These are phyloP conservation scores for Callaeas wilsoni DNA, from an alignment of 2,113 vertebrate species.

Conservation along the genomic window DNA sequence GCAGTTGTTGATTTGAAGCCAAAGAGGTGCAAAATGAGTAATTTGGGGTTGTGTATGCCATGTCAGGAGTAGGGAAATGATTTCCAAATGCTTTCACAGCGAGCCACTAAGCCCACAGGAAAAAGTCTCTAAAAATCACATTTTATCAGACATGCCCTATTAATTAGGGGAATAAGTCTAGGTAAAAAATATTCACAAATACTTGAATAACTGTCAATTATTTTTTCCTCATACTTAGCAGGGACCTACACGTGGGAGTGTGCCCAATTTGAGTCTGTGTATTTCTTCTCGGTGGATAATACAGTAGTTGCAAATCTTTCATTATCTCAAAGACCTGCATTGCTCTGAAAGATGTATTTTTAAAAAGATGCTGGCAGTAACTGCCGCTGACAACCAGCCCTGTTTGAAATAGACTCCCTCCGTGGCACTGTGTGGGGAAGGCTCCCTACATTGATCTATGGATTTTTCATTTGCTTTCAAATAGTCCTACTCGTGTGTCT, in stretches of 20 bases:
- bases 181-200: neutral
- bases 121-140: neutral
- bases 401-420: conserved; percentile 52
- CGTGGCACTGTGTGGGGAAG: conserved; percentile 19
- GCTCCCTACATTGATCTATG: conserved; percentile 42
- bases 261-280: neutral
- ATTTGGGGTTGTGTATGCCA: neutral
- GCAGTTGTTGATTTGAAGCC: neutral
- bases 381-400: conserved; percentile 27
- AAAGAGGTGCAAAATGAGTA: neutral
- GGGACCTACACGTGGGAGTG: neutral
- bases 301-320: conserved; percentile 47
- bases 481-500: conserved; percentile 39
- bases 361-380: conserved; percentile 58
- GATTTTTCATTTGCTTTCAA: conserved; percentile 70
- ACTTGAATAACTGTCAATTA: conserved; percentile 43
- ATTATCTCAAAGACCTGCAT: conserved; percentile 53
- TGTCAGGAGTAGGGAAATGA: neutral
- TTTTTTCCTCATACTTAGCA: neutral
- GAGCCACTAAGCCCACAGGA: neutral
- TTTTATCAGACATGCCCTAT: neutral
- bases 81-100: neutral
- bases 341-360: conserved; percentile 59
- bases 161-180: conserved; percentile 20
- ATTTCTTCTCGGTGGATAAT: conserved; percentile 11